Base-by-base conservation (phyloP, 2,888 invertebrate species). In the Lithophane leautieri region DNA sequence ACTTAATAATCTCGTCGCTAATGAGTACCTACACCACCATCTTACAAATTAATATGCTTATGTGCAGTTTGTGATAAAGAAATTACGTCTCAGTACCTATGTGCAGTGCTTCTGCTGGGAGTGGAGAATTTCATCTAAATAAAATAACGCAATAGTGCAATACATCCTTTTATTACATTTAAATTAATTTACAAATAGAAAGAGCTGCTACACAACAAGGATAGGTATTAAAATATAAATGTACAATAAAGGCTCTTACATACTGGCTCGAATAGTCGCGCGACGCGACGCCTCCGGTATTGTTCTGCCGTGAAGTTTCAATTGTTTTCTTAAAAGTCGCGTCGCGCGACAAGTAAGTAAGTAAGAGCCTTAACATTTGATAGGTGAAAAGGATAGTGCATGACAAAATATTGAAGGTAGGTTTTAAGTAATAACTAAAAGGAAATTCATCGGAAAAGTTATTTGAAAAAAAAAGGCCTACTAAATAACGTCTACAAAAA, bases 91-190 rank as follows among this genome's bases (percentile, higher is more conserved):
- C 34, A 54, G 44, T 47, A 61, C 47, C 11, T 40, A n/a, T 19
- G 77, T 66, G 74, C 25, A n/a, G 77, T 66, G 74, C 22, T 28
- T 54, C 1, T 25, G 22, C 25, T 42, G 28, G 14, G 16, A 34
- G 22, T 42, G 34, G 6, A 47, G n/a, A 28, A 34, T 47, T 50
- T 22, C 22, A 34, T 62, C 12, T 25, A n/a, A 70, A 77, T 70
- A 73, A 81, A 71, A 73, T 47, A 58, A 34, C 11, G 11, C 19
- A 58, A 28, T 73, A 19, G 22, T 70, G 56, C 52, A 85, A 68
- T 78, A 72, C 52, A 76, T 72, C n/a, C 54, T 69, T 88, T 86
- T 84, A 88, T 81, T 87, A 62, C 42, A 75, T 72, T 76, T 56
- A 72, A 62, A 79, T 73, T 72, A 65, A 75, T 78, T 78, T 74